Base-by-base conservation (phyloP, 2,113 vertebrate genomes). In the Alectura lathami region DNA sequence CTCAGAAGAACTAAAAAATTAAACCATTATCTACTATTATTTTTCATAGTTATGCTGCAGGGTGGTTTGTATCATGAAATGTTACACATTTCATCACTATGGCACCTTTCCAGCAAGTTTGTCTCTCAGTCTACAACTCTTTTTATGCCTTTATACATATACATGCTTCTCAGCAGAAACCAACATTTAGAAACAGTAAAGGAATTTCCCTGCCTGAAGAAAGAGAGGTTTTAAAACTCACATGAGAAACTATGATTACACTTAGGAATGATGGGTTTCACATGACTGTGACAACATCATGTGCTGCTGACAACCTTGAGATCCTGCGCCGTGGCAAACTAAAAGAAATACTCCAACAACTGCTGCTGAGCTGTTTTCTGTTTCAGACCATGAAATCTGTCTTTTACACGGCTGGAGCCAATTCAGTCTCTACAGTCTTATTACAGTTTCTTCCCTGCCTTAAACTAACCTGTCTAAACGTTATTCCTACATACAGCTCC, bases 101-200 rank as follows among this genome's bases (percentile, higher is more conserved):
- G 93, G 95, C 89, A 94, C 17, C 63, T 80, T 80, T 91, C 93
- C 95, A 97, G 82, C 26, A 88, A 51, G 50, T 94, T 67, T 26
- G 54, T 91, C 26, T 85, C 68, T 88, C 54, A 76, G 79, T 69
- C 82, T 88, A 92, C 76, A 87, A 67, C 72, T 73, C 36, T 75
- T 94, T 95, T 96, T 88, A 78, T 86, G 93, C 93, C 60, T 88
- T 80, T 86, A 76, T 47, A 86, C 42, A 72, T 40, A 86, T 67
- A 78, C 15, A 80, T 68, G 80, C 72, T 95, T 88, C 73, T 86
- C 60, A 75, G 47, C 36, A 83, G 76, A 76, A 67, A 40, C 43
- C 88, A 95, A 51, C 80, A 72, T 72, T 83, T 82, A 64, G 91
- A 95, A 96, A 89, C 59, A 95, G 88, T 80, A 73, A 81, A 94